Evolutionary conservation across 2,113 vertebrate genomes (phyloP).

Genomic region (Coptodon bakossiorum): DNA sequence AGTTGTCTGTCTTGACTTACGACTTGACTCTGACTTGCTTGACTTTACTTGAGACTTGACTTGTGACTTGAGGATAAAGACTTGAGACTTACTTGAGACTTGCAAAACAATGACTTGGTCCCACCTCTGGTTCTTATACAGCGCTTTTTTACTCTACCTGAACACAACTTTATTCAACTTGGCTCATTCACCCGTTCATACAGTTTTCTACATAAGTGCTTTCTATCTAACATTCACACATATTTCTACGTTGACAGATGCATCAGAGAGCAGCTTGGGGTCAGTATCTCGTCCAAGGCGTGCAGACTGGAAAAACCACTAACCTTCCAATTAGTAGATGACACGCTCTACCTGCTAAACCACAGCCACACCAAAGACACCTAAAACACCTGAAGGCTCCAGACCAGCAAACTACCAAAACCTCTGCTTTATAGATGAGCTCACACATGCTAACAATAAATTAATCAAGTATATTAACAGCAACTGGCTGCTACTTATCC

Average conservation of each 20-base stretch:
- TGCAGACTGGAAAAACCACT: background rate
- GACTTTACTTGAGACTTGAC: no score
- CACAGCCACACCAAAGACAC: background rate
- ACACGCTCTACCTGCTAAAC: background rate
- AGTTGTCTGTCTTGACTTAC: no score
- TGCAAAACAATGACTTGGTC: no score
- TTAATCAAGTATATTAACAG: background rate
- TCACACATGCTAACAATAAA: background rate
- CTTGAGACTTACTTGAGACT: no score
- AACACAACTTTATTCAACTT: background rate
- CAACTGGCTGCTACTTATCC: background rate
- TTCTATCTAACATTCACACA: background rate
- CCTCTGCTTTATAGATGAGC: background rate
- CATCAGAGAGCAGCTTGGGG: background rate
- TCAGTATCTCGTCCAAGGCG: background rate
- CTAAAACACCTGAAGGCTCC: background rate
- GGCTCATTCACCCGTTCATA: background rate
- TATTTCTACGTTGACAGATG: background rate
- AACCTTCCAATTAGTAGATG: background rate
- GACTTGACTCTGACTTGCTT: no score
- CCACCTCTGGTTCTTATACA: no score
- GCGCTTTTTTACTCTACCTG: background rate
- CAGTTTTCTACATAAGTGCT: background rate
- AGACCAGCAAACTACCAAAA: background rate
- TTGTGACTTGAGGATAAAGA: no score